Conservation (phyloP, 1,140 invertebrate species). For the Nebria ingens region DNA sequence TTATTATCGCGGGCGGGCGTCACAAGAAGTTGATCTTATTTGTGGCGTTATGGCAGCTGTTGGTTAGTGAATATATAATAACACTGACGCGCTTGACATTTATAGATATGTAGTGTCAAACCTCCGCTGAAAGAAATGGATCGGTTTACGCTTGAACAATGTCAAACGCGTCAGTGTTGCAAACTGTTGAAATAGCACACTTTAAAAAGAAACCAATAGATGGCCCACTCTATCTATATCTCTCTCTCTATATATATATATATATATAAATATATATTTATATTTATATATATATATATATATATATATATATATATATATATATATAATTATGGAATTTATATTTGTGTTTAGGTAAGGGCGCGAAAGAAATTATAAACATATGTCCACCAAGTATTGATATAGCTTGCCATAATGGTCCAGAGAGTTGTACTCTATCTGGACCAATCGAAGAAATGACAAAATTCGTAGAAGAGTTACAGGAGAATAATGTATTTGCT, state of each 20-base stretch:
- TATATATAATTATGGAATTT: constrained; percentile 11
- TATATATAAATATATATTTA: constrained; percentile 2
- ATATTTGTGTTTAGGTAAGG: constrained; percentile 23
- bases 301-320: constrained; percentile 3
- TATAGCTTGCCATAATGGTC: constrained; percentile 78
- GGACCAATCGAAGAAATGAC: constrained; percentile 63
- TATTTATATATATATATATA: too few relatives aligned
- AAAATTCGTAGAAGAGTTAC: constrained; percentile 56
- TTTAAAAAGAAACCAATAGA: too few relatives aligned
- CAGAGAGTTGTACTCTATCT: constrained; percentile 76
- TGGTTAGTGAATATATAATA: constrained; percentile 33
- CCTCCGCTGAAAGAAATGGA: too few relatives aligned
- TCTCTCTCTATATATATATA: too few relatives aligned
- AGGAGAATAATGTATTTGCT: constrained; percentile 68
- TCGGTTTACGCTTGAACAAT: too few relatives aligned
- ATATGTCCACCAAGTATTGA: constrained; percentile 57
- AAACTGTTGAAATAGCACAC: too few relatives aligned
- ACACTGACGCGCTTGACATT: too few relatives aligned
- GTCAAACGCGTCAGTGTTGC: too few relatives aligned
- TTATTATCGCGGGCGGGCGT: constrained; percentile 77
- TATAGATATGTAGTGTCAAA: too few relatives aligned
- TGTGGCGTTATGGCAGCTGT: constrained; percentile 78
- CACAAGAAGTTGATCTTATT: constrained; percentile 64
- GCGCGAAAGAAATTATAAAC: constrained; percentile 38
- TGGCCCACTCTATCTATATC: too few relatives aligned